Percentiles rank a stretch among this genome's conserved stretches.
Conservation (phyloP, 2,888 invertebrate genomes). For the Platerodrilus igneus region DNA sequence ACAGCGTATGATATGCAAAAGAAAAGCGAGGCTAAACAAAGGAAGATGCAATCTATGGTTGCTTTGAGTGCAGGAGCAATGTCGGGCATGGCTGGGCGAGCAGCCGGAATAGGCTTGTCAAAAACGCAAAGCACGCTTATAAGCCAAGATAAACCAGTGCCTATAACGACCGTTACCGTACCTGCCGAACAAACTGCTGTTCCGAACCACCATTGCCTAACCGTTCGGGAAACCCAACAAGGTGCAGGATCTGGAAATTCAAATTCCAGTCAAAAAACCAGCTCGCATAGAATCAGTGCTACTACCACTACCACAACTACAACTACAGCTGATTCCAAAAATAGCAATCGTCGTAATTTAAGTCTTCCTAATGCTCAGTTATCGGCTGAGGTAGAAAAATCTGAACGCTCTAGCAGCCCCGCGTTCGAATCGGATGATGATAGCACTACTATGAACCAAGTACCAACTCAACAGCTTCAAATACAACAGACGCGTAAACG, state of each 20-base stretch:
- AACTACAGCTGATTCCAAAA: slow-evolving; percentile 34
- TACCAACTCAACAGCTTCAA: slow-evolving; percentile 39
- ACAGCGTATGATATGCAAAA: slow-evolving; percentile 97
- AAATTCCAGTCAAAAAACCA: slow-evolving; percentile 58
- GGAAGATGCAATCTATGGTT: slow-evolving; percentile 94
- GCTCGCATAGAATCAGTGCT: slow-evolving; percentile 55
- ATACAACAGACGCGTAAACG: slow-evolving; percentile 53
- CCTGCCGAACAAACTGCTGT: slow-evolving; percentile 46
- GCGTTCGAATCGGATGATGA: slow-evolving; percentile 96
- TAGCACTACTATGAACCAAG: slow-evolving; percentile 51
- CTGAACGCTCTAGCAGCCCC: slow-evolving; percentile 84
- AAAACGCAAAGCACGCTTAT: slow-evolving; percentile 67
- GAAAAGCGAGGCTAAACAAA: slow-evolving; percentile 92
- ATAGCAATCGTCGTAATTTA: slow-evolving; percentile 33
- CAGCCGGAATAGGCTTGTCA: slow-evolving; percentile 80
- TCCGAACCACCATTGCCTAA: slow-evolving; percentile 27
- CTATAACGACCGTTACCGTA: slow-evolving; percentile 48
- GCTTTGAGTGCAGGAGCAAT: slow-evolving; percentile 85
- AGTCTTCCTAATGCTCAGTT: slow-evolving; percentile 31
- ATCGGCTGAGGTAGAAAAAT: slow-evolving; percentile 57
- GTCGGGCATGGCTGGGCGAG: slow-evolving; percentile 85
- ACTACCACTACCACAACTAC: slow-evolving; percentile 56
- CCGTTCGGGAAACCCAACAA: slow-evolving; percentile 37
- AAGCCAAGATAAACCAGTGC: slow-evolving; percentile 67
- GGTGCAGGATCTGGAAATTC: slow-evolving; percentile 52